A percentile compares a stretch with the other conserved stretches of the same genome.
Evolutionary conservation across 2,888 invertebrate genomes (phyloP).

Genomic region (Gerris lacustris): DNA sequence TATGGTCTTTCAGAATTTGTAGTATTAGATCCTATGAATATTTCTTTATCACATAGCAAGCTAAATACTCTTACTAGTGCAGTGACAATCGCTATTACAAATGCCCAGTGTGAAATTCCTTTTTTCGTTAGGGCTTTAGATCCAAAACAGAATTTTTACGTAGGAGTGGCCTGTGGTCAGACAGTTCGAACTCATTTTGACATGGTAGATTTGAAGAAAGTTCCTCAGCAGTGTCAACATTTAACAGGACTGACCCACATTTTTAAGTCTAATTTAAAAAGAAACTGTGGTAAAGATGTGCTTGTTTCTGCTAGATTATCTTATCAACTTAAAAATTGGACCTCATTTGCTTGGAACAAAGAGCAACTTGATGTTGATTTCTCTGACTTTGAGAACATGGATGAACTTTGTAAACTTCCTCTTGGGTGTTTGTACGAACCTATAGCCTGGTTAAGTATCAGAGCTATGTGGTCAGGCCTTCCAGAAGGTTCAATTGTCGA

Average conservation of each 20-base stretch:
- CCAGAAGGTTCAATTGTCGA: slow-evolving; percentile 78
- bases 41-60: neutral
- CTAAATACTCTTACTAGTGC: neutral
- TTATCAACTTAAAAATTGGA: slow-evolving; percentile 48
- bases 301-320: slow-evolving; percentile 42
- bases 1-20: neutral
- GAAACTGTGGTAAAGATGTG: slow-evolving; percentile 52
- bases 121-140: slow-evolving; percentile 76
- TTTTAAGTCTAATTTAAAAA: slow-evolving; percentile 24
- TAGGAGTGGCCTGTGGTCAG: slow-evolving; percentile 67
- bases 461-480: slow-evolving; percentile 69
- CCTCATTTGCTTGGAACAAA: slow-evolving; percentile 51
- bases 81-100: neutral
- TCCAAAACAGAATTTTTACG: slow-evolving; percentile 64
- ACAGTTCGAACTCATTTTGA: slow-evolving; percentile 74
- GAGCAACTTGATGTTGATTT: slow-evolving; percentile 45
- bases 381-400: slow-evolving; percentile 15
- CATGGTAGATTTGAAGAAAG: slow-evolving; percentile 65
- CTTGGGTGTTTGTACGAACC: slow-evolving; percentile 22
- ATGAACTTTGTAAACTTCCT: neutral
- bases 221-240: slow-evolving; percentile 57
- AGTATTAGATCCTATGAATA: neutral
- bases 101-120: slow-evolving; percentile 49
- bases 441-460: slow-evolving; percentile 57
- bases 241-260: slow-evolving; percentile 44